phyloP scores from a whole-genome alignment of 2,113 vertebrate genomes.

The Bostrychus sinensis region DNA sequence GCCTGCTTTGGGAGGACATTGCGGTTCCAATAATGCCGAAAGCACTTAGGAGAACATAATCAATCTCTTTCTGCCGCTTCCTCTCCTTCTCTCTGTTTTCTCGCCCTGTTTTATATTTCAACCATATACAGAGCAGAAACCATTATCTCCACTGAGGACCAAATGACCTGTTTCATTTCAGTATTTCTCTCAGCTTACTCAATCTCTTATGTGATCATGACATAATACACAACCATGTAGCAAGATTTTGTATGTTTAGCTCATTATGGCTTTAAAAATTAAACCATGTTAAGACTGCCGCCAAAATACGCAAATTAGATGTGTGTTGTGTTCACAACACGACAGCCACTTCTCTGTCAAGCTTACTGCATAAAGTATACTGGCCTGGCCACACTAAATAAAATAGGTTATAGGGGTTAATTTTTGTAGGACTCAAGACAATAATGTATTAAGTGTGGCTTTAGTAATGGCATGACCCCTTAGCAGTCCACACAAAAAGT shows the following conservation, averaged over 20 bases:
- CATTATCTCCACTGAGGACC: no score
- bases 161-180: conserved; percentile 38
- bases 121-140: no score
- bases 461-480: no score
- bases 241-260: no score
- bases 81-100: conserved; percentile 43
- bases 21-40: conserved; percentile 73
- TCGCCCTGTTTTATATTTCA: conserved; percentile 61
- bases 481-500: not conserved
- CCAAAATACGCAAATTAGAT: not conserved
- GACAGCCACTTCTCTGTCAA: not conserved
- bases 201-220: conserved; percentile 15
- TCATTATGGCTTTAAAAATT: no score
- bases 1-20: conserved; percentile 69
- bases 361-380: no score
- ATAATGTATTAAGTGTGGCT: no score
- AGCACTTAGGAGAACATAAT: conserved; percentile 79
- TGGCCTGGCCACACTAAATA: no score
- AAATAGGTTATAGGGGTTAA: no score
- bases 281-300: not conserved
- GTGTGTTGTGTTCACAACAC: not conserved
- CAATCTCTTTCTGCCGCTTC: conserved; percentile 67
- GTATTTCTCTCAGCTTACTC: conserved; percentile 40
- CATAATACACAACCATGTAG: not conserved
- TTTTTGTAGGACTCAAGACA: no score